phyloP scores from a whole-genome alignment of 2,113 vertebrate genomes.

The Melanerpes aurifrons region DNA sequence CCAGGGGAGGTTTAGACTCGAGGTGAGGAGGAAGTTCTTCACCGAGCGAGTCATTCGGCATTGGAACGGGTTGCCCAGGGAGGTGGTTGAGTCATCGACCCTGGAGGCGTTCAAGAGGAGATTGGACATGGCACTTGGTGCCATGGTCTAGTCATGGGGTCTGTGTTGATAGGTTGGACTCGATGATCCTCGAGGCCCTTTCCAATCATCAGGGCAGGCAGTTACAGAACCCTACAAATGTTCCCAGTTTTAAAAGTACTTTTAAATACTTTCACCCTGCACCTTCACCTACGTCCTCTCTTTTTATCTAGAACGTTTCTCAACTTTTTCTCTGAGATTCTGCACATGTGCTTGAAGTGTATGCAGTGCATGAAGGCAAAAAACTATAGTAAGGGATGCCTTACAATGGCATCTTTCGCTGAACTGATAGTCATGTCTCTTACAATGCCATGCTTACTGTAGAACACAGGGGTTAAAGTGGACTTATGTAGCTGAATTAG shows the following conservation, averaged over 20 bases:
- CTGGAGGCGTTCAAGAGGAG: too few species aligned
- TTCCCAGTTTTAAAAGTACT: not conserved
- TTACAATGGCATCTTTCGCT: not conserved
- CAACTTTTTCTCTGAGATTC: not conserved
- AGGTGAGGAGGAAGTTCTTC: too few species aligned
- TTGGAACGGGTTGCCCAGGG: too few species aligned
- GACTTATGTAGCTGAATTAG: not conserved
- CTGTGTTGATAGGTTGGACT: too few species aligned
- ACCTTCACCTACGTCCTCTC: not conserved
- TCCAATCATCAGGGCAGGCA: not conserved
- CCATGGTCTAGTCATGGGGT: too few species aligned
- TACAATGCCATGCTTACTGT: not conserved
- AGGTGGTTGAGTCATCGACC: too few species aligned
- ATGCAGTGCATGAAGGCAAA: not conserved
- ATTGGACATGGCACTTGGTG: too few species aligned
- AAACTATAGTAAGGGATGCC: not conserved
- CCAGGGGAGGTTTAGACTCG: too few species aligned
- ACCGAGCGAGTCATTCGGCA: too few species aligned
- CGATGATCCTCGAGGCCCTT: too few species aligned
- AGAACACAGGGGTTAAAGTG: not conserved
- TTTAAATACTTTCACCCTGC: not conserved
- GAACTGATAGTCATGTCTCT: not conserved
- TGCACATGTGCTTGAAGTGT: not conserved
- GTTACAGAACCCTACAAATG: not conserved
- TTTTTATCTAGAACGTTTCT: not conserved